Conservation (phyloP, 2,797 vertebrate genomes). For the Eulemur mongoz region DNA sequence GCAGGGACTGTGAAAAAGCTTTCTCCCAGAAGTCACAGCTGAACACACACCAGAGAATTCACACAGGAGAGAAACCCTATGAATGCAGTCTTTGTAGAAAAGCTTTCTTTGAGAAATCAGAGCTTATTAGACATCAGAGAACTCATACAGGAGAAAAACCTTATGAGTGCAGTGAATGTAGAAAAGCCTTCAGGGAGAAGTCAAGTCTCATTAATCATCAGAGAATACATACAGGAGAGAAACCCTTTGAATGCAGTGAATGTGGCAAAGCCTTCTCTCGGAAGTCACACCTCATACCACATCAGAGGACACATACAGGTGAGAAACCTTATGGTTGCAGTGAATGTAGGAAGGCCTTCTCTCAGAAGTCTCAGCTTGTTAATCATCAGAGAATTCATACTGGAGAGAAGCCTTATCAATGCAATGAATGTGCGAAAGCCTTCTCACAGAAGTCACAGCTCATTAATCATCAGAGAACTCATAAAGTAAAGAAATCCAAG, state of each 20-base stretch:
- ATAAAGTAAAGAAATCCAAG: slow-evolving; percentile 47
- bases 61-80: slow-evolving; percentile 74
- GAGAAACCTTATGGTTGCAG: slow-evolving; percentile 71
- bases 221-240: slow-evolving; percentile 77
- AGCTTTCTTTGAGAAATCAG: slow-evolving; percentile 76
- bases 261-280: slow-evolving; percentile 76
- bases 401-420: slow-evolving; percentile 73
- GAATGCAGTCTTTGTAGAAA: slow-evolving; percentile 73
- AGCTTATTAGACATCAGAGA: slow-evolving; percentile 75
- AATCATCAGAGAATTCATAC: slow-evolving; percentile 75
- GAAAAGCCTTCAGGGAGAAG: slow-evolving; percentile 70
- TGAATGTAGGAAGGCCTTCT: slow-evolving; percentile 71
- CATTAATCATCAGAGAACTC: slow-evolving; percentile 72
- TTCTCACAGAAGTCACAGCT: slow-evolving; percentile 75
- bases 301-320: slow-evolving; percentile 75
- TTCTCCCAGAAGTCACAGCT: slow-evolving; percentile 70
- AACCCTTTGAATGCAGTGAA: slow-evolving; percentile 64
- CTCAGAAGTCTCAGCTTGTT: slow-evolving; percentile 73
- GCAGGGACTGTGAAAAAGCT: slow-evolving; percentile 70
- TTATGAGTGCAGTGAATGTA: slow-evolving; percentile 66
- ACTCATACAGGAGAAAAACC: slow-evolving; percentile 72
- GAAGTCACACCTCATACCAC: slow-evolving; percentile 71
- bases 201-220: slow-evolving; percentile 82
- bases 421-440: slow-evolving; percentile 60
- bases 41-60: slow-evolving; percentile 49